Conservation (phyloP, 2,797 vertebrate genomes). For the Rhadinocentrus ornatus region DNA sequence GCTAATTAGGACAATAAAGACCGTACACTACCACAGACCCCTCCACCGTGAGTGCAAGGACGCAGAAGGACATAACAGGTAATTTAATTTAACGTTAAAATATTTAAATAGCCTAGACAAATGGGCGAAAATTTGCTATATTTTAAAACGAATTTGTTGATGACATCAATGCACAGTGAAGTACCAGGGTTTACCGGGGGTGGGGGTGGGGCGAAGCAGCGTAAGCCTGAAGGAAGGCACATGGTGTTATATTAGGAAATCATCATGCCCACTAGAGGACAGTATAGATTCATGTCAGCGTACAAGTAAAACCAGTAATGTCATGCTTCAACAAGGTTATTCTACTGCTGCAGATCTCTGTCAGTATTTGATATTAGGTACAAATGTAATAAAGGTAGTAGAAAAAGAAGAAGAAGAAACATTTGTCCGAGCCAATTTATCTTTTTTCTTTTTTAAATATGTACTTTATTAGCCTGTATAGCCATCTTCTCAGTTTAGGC, state of each 20-base stretch:
- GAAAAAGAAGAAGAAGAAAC: not conserved
- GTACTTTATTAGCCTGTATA: not conserved
- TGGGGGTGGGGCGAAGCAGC: too few relatives aligned
- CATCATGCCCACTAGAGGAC: slow-evolving; percentile 70
- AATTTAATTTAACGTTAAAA: not conserved
- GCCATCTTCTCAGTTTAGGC: not conserved
- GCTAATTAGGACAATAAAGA: not conserved
- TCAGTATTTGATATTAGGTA: not conserved
- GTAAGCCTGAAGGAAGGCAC: not conserved
- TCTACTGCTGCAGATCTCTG: not conserved
- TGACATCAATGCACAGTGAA: not conserved
- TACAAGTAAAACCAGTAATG: not conserved
- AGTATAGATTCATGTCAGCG: slow-evolving; percentile 43
- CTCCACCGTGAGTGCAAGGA: not conserved
- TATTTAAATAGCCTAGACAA: not conserved
- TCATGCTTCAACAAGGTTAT: not conserved
- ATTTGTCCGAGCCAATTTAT: not conserved
- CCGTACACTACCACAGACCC: not conserved
- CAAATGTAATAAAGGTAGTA: not conserved
- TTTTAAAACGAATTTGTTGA: not conserved
- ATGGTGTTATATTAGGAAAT: not conserved
- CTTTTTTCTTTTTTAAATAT: not conserved
- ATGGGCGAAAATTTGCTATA: not conserved
- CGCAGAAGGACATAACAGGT: not conserved
- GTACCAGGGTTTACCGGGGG: not conserved